A percentile compares a stretch with the other conserved stretches of the same genome.
Conservation (phyloP, 23 tunicate genomes). For the Aplidium turbinatum region DNA sequence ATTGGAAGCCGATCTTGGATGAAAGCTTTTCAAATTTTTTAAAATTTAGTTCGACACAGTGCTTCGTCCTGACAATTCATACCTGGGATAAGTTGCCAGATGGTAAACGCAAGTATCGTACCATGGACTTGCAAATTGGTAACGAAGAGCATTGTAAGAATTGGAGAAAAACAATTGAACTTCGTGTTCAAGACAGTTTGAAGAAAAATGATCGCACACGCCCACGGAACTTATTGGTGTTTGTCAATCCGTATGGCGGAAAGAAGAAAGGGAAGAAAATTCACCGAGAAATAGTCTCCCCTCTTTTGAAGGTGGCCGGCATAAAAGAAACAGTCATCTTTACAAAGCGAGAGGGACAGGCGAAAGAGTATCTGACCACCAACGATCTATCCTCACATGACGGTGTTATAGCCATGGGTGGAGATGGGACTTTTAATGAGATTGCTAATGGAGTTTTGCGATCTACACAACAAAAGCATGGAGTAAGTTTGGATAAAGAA, state of each 20-base stretch:
- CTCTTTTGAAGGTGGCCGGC: constrained; percentile 63
- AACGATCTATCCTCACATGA: constrained; percentile 50
- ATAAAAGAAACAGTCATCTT: constrained; percentile 33
- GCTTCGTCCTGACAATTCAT: constrained; percentile 25
- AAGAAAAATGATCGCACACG: constrained; percentile 8
- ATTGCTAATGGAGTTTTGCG: constrained; percentile 68
- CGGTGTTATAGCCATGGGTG: constrained; percentile 92
- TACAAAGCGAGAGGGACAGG: constrained; percentile 67
- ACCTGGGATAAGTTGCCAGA: constrained; percentile 32
- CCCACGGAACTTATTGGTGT: constrained; percentile 61
- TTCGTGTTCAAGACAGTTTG: constrained; percentile 2
- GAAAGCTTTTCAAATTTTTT: constrained; percentile 16
- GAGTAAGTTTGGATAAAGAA: constrained; percentile 24
- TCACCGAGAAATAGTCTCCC: constrained; percentile 39
- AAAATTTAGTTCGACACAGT: neutral
- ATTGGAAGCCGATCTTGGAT: neutral
- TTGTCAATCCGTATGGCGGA: constrained; percentile 92
- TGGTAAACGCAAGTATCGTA: constrained; percentile 37
- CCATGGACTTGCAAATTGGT: constrained; percentile 34
- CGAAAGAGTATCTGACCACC: constrained; percentile 52
- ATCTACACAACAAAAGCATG: constrained; percentile 39
- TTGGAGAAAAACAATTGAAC: constrained; percentile 29
- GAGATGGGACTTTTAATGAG: constrained; percentile 90
- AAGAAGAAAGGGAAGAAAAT: constrained; percentile 44
- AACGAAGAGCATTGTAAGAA: constrained; percentile 13